These are phyloP conservation scores for Lamellibrachia columna DNA, from an alignment of 2,888 invertebrate genomes.

Conservation along the genomic window DNA sequence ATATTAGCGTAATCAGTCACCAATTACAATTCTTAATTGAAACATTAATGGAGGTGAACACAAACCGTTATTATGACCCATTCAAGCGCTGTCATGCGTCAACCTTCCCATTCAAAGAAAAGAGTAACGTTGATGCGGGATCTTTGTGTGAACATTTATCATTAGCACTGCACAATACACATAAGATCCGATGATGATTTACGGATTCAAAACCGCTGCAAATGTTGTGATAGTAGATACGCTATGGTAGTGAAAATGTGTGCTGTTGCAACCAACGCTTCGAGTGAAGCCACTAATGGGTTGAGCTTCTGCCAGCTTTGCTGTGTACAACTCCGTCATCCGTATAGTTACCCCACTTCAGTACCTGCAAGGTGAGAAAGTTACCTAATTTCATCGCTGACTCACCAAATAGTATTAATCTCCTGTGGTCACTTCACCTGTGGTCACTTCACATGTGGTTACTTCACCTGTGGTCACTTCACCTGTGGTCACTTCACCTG, in stretches of 20 bases:
- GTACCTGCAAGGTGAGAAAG: not conserved
- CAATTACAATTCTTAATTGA: not conserved
- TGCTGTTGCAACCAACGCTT: not conserved
- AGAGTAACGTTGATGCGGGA: not conserved
- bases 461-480: not conserved
- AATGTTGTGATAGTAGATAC: not conserved
- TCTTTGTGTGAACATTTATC: not conserved
- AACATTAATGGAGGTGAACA: not conserved
- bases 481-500: not conserved
- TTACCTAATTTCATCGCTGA: not conserved
- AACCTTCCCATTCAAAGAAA: not conserved
- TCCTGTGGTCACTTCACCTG: not conserved
- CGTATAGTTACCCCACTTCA: not conserved
- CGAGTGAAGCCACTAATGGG: not conserved
- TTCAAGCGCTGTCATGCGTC: not conserved
- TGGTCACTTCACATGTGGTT: not conserved
- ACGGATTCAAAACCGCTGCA: not conserved
- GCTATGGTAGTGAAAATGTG: not conserved
- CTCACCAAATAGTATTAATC: not conserved
- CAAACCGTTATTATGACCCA: not conserved
- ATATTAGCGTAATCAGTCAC: not conserved
- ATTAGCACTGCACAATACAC: not conserved
- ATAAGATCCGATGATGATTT: not conserved
- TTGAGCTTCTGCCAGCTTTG: not conserved
- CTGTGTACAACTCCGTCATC: not conserved